These are phyloP conservation scores for Montipora cactus DNA, from an alignment of 64 coral and sea anemone species.

Conservation along the genomic window DNA sequence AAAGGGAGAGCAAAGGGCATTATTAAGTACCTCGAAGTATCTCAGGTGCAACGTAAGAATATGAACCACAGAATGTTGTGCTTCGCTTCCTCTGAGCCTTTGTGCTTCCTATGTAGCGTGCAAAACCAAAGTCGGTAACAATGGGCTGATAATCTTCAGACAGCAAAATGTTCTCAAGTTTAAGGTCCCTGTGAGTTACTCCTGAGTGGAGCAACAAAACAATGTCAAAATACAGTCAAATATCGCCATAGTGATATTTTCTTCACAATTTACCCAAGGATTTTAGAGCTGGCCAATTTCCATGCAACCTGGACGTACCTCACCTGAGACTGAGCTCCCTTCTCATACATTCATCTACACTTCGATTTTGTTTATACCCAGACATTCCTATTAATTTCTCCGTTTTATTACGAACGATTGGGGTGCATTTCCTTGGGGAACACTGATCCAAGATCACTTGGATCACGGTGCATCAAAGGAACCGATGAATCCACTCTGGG, in stretches of 20 bases:
- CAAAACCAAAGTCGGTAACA: conserved; percentile 93
- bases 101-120: conserved; percentile 64
- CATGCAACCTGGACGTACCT: too few relatives aligned
- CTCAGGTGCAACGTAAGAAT: conserved; percentile 87
- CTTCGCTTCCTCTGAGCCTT: conserved; percentile 62
- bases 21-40: conserved; percentile 83
- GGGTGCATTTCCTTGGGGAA: too few relatives aligned
- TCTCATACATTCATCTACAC: too few relatives aligned
- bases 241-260: background rate
- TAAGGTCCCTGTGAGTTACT: conserved; percentile 85
- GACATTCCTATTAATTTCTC: too few relatives aligned
- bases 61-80: conserved; percentile 88
- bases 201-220: conserved; percentile 39
- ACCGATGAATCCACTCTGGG: too few relatives aligned
- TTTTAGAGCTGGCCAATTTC: too few relatives aligned
- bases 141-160: conserved; percentile 67
- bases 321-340: too few relatives aligned
- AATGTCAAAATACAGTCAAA: background rate
- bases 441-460: too few relatives aligned
- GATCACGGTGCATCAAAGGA: too few relatives aligned
- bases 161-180: conserved; percentile 88
- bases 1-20: background rate
- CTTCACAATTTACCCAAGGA: too few relatives aligned
- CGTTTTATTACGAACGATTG: too few relatives aligned
- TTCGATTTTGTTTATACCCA: too few relatives aligned